Conservation (phyloP, 2,113 vertebrate genomes). For the Etheostoma cragini region DNA sequence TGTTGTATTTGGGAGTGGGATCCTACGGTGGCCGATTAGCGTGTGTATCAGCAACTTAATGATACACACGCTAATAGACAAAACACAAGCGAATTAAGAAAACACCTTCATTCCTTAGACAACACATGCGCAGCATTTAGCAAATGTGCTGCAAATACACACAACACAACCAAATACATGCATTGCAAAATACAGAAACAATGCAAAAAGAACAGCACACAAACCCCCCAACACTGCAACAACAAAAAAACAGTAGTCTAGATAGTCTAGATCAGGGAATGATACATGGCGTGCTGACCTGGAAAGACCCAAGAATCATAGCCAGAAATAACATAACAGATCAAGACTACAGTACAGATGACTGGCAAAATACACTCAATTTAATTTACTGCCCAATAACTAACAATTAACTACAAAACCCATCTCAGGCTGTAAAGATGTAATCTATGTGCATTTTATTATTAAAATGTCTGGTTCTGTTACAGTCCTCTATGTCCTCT, state of each 20-base stretch:
- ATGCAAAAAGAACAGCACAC: no score
- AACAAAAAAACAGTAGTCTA: conserved; percentile 6
- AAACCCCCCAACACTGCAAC: not conserved
- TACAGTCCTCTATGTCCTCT: not conserved
- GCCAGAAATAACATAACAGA: conserved; percentile 1
- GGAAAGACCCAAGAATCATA: conserved; percentile 10
- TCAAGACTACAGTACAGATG: not conserved
- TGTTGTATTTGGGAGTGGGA: not conserved
- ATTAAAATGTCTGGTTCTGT: not conserved
- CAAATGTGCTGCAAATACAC: no score
- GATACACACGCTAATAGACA: no score
- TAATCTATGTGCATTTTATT: conserved; percentile 1
- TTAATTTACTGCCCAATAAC: conserved; percentile 2
- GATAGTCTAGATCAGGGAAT: not conserved
- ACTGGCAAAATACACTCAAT: conserved; percentile 12
- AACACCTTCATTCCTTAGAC: no score
- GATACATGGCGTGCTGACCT: not conserved
- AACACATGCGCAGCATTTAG: no score
- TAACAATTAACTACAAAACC: not conserved
- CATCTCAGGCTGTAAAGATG: not conserved
- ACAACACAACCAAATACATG: no score
- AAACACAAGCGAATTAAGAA: no score
- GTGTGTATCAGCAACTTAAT: no score
- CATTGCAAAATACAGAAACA: no score
- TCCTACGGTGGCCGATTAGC: not conserved